Conservation (phyloP, 2,888 invertebrate genomes). For the Epistrophe eligans region DNA sequence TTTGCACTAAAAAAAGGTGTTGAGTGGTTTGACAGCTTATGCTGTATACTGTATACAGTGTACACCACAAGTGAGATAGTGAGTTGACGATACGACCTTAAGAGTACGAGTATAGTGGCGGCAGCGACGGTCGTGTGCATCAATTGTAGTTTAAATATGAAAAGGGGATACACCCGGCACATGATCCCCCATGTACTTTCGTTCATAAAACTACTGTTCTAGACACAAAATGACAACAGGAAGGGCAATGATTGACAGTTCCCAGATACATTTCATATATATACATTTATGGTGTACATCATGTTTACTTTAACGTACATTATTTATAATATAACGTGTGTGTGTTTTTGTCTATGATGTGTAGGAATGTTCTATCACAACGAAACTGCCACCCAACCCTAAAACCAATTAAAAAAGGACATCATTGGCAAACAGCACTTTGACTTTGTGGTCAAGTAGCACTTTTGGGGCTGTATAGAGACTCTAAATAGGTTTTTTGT, state of each 20-base stretch:
- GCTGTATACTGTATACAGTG: neutral
- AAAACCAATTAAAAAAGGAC: conserved; percentile 71
- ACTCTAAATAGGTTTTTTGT: conserved; percentile 19
- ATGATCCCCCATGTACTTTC: conserved; percentile 9
- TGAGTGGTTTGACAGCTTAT: conserved; percentile 67
- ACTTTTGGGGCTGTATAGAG: conserved; percentile 49
- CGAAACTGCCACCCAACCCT: conserved; percentile 40
- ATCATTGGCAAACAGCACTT: conserved; percentile 72
- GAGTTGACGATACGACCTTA: conserved; percentile 9
- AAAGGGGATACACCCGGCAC: conserved; percentile 3
- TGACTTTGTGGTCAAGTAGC: conserved; percentile 68
- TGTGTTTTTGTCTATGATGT: neutral
- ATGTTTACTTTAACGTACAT: neutral
- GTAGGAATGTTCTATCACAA: neutral
- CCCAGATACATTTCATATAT: conserved; percentile 21
- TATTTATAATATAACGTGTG: conserved; percentile 4
- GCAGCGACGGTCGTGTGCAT: conserved; percentile 11
- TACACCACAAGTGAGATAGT: conserved; percentile 4
- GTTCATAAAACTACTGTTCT: conserved; percentile 46
- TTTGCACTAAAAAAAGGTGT: conserved; percentile 36
- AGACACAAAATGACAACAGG: conserved; percentile 43
- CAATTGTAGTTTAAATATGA: conserved; percentile 62
- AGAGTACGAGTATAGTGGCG: conserved; percentile 17
- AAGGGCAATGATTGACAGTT: conserved; percentile 63
- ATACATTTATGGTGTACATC: neutral